Evolutionary conservation across 2,888 invertebrate species (phyloP).

Genomic region (Drosophila rellima): DNA sequence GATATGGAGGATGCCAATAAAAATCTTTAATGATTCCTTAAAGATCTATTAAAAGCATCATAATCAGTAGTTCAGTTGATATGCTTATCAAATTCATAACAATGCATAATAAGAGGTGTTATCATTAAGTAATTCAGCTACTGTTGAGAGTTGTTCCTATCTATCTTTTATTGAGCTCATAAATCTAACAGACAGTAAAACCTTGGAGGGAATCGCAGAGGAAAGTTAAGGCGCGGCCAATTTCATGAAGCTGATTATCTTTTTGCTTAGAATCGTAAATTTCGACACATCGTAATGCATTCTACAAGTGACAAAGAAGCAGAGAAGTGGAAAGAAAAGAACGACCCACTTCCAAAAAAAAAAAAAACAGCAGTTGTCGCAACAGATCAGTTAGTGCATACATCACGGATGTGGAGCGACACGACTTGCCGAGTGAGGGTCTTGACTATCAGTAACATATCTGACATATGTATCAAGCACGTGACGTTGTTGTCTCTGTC

Average conservation of each 20-base stretch:
- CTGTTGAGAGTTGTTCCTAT: not conserved
- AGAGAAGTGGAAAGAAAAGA: constrained; percentile 1
- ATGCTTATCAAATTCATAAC: not conserved
- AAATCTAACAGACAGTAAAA: constrained; percentile 2
- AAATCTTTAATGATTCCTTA: not conserved
- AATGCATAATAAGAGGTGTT: not conserved
- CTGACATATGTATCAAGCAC: constrained; percentile 68
- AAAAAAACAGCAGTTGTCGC: constrained; percentile 8
- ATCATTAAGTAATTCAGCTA: not conserved
- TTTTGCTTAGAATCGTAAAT: constrained; percentile 8
- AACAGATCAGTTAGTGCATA: constrained; percentile 20
- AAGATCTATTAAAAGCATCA: not conserved
- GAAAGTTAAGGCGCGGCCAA: not conserved
- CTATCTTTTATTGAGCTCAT: not conserved
- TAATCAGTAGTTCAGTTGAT: not conserved
- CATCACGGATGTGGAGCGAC: constrained; percentile 21
- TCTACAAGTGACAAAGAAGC: constrained; percentile 4
- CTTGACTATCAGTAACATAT: constrained; percentile 44
- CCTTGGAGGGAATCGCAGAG: not conserved
- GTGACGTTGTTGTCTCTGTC: constrained; percentile 46
- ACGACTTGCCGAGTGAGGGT: constrained; percentile 12
- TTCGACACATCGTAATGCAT: constrained; percentile 12
- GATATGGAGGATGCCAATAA: not conserved
- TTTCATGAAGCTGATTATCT: constrained; percentile 12
- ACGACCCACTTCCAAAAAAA: constrained; percentile 14